Base-by-base conservation (phyloP, 2,113 vertebrate genomes). In the Aegotheles bennettii region DNA sequence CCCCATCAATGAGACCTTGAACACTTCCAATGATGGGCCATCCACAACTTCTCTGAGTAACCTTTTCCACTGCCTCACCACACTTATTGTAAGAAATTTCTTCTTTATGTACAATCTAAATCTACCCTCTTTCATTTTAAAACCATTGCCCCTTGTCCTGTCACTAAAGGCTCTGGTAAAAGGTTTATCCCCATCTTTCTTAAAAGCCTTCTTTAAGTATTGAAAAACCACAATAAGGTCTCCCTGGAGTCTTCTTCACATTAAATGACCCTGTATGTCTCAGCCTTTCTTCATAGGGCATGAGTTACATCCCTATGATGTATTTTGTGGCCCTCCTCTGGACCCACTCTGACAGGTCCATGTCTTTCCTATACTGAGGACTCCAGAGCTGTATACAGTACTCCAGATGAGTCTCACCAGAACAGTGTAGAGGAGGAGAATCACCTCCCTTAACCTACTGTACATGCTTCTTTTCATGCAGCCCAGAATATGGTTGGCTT, bases 391-490 rank as follows among this genome's bases (percentile, higher is more conserved):
- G 38, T 26, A 54, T 0, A 1, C 28, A 35, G 13, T 14, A 26
- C 24, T 68, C 10, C 31, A 54, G 35, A 4, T 61, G 31, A 15
- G 26, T 81, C 31, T 61, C 21, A 48, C 4, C 1, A 86, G 8
- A 47, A n/a, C 14, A 3, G 4, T 24, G 10, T 24, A 48, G 48
- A 23, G 23, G 23, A 48, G 23, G 43, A 33, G 25, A 35, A 59
- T 29, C 24, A 11, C 5, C 12, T 74, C 35, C 53, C 53, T 68
- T 2, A 1, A 35, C 8, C 45, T 43, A 6, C 18, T 70, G 21
- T 10, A 3, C 65, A 26, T 0, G 0, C 6, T 64, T 59, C 13
- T 26, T 26, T 31, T 1, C 1, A 35, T 31, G 14, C n/a, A 79
- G 38, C 17, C 26, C n/a, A 35, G 38, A 11, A 38, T 29, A 18